Conservation (phyloP, 1,140 invertebrate species). For the Temnothorax curvispinosus region DNA sequence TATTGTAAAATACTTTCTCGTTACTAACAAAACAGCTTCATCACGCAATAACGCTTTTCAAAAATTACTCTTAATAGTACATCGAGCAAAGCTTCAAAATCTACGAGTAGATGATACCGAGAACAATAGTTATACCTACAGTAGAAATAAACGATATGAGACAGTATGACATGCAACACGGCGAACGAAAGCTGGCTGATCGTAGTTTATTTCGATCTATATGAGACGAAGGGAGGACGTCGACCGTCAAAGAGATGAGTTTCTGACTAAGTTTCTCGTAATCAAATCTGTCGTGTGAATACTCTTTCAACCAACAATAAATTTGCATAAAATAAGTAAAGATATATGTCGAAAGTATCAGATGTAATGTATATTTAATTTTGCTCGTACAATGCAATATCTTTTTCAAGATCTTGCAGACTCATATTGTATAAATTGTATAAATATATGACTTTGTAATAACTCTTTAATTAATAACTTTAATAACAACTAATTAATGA, state of each 20-base stretch:
- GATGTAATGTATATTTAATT: neutral
- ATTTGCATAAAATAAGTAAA: neutral
- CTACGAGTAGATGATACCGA: neutral
- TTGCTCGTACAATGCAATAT: neutral
- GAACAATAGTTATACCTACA: neutral
- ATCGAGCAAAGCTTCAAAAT: neutral
- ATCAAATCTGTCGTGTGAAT: slow-evolving; percentile 37
- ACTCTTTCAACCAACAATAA: neutral
- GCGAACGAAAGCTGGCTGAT: slow-evolving; percentile 7
- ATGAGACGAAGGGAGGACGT: neutral
- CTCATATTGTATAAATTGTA: neutral
- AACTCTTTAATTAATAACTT: neutral
- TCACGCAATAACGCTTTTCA: slow-evolving; percentile 10
- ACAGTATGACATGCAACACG: too few species aligned
- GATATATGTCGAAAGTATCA: neutral
- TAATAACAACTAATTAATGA: neutral
- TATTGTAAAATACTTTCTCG: slow-evolving; percentile 6
- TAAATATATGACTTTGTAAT: neutral
- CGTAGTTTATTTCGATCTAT: slow-evolving; percentile 46
- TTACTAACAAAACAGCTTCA: slow-evolving; percentile 16
- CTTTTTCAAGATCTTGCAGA: neutral
- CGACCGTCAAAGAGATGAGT: neutral
- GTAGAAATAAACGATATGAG: neutral
- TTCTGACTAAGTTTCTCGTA: slow-evolving; percentile 1
- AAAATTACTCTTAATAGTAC: slow-evolving; percentile 20